Base-by-base conservation (phyloP, 2,888 invertebrate species). In the Mimas tiliae region DNA sequence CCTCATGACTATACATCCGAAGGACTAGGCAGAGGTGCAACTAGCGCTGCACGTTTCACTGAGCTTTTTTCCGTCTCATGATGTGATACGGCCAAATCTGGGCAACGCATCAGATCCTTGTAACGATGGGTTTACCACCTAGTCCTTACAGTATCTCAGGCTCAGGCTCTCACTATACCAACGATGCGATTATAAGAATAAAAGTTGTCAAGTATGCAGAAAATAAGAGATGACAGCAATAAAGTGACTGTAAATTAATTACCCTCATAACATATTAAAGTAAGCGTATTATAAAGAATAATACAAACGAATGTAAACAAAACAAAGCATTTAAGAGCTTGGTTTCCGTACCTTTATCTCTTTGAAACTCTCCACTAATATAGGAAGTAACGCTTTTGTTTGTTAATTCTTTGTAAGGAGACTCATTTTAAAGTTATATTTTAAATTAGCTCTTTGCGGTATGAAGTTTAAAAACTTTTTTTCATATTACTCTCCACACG, bases 401-500 rank as follows among this genome's bases (percentile, higher is more conserved):
- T 69, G 38, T 74, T 74, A 78, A 70, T 74, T 76, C 69, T 74
- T 69, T 75, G 79, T 79, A 76, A 74, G 74, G 71, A 74, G 69
- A 73, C 74, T 73, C 70, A 76, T 79, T 70, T 72, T 51, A 70
- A 68, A 70, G 64, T 58, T 27, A 3, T 27, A 4, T 27, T 27
- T 27, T 27, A 27, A n/a, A 27, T 27, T 58, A 6, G 65, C 63
- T 67, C 52, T 68, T 42, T 19, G 38, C 33, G 63, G 42, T 45
- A 19, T 50, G 11, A 19, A 50, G 16, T 16, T 50, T 50, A 8
- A 2, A 48, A n/a, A n/a, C n/a, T 48, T 19, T n/a, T 50, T 50
- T 50, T 50, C 19, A 38, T 38, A 38, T 3, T 6, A 38, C 38
- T 7, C 6, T 45, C 14, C n/a, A n/a, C n/a, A n/a, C n/a, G 27